These are phyloP conservation scores for Crossaster papposus DNA, from an alignment of 53 echinoderm and acorn worm species.

Conservation along the genomic window DNA sequence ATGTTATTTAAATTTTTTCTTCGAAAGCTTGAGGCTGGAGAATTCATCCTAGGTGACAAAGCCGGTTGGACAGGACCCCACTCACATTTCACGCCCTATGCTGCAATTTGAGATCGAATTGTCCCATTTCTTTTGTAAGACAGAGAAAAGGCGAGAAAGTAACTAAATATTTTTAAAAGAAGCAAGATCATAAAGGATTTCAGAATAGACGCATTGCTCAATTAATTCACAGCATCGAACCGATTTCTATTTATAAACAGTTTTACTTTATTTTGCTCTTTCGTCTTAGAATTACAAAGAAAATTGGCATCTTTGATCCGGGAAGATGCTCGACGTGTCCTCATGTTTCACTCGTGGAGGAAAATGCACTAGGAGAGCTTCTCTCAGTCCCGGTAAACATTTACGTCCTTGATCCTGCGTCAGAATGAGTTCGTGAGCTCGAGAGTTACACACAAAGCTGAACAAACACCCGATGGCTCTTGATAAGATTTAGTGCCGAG, in stretches of 20 bases:
- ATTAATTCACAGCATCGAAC: background rate
- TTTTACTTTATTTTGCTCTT: background rate
- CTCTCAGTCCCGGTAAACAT: background rate
- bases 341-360: background rate
- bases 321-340: background rate
- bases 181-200: background rate
- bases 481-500: background rate
- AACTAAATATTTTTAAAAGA: background rate
- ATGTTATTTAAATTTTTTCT: background rate
- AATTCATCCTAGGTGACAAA: background rate
- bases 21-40: background rate
- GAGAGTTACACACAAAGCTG: slow-evolving; percentile 7
- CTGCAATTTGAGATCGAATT: background rate
- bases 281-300: background rate
- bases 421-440: background rate
- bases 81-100: background rate
- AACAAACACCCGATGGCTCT: background rate
- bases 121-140: background rate
- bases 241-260: background rate
- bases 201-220: background rate
- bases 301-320: background rate
- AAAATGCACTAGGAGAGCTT: background rate
- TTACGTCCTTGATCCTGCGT: background rate
- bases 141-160: background rate
- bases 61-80: background rate